Percentiles rank a stretch among this genome's conserved stretches.
Evolutionary conservation across 1,140 invertebrate genomes (phyloP).

Genomic region (Cryptotermes secundus): DNA sequence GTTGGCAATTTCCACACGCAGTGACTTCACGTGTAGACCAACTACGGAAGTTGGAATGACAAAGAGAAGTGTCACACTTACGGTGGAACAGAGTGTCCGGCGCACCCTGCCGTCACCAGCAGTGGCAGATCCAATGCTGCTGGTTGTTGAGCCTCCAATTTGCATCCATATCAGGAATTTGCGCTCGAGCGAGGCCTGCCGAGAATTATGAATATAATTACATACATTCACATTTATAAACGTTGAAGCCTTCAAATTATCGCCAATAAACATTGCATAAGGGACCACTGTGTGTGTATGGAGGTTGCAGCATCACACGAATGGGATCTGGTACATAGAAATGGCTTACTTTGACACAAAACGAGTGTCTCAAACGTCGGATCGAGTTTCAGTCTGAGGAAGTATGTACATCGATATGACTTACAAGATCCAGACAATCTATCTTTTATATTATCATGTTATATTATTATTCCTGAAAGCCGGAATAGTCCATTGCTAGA

Average conservation of each 20-base stretch:
- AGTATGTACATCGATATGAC: too few species aligned
- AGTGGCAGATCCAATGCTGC: not conserved
- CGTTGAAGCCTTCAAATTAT: slow-evolving; percentile 29
- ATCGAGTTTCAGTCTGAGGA: too few species aligned
- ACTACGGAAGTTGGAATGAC: too few species aligned
- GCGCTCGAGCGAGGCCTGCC: not conserved
- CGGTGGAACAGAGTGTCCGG: not conserved
- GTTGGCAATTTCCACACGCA: too few species aligned
- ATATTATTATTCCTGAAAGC: too few species aligned
- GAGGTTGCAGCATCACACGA: not conserved
- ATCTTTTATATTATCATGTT: too few species aligned
- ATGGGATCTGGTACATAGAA: not conserved
- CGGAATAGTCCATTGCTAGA: too few species aligned
- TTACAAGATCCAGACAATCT: too few species aligned
- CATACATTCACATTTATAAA: slow-evolving; percentile 30
- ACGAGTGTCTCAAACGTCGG: not conserved
- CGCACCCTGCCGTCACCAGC: not conserved
- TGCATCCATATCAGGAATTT: slow-evolving; percentile 30
- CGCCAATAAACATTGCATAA: slow-evolving; percentile 25
- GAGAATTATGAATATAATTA: slow-evolving; percentile 31
- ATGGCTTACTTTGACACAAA: not conserved
- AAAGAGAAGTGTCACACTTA: not conserved
- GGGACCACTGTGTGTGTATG: slow-evolving; percentile 1
- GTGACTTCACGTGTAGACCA: too few species aligned
- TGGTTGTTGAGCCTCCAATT: slow-evolving; percentile 26